Conservation (phyloP, 53 echinoderm and acorn worm species). For the Luidia sarsii region DNA sequence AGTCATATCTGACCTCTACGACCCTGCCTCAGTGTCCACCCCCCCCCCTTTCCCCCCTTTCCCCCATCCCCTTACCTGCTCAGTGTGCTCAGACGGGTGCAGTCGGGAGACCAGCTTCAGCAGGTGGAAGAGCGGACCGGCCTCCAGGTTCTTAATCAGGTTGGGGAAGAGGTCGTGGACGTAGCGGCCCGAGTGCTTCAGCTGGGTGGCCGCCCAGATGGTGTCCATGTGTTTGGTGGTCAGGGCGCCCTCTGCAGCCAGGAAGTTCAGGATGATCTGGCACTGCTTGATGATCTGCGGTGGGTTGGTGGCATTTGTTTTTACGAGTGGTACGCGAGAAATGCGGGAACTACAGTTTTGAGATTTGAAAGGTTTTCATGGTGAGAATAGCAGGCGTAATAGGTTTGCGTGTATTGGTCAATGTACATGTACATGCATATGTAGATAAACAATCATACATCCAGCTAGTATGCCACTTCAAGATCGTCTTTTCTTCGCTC, state of each 20-base stretch:
- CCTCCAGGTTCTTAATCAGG: constrained; percentile 82
- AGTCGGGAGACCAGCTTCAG: constrained; percentile 81
- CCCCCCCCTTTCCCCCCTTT: no score
- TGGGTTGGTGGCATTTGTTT: no score
- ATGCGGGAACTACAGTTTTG: no score
- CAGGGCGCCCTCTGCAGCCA: constrained; percentile 86
- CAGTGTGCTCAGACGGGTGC: constrained; percentile 88
- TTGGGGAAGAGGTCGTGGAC: constrained; percentile 88
- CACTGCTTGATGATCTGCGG: constrained; percentile 95
- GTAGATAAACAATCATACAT: no score
- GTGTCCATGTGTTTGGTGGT: constrained; percentile 79
- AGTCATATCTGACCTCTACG: neutral
- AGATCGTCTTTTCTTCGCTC: no score
- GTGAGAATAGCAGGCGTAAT: no score
- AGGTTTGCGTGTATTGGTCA: no score
- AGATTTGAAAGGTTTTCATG: no score
- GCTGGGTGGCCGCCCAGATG: constrained; percentile 87
- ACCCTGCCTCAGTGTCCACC: no score
- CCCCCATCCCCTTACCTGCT: constrained; percentile 69
- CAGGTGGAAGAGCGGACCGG: constrained; percentile 76
- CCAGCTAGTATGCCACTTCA: no score
- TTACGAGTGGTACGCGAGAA: no score
- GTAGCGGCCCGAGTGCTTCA: constrained; percentile 91
- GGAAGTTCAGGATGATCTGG: constrained; percentile 87
- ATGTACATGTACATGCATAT: no score